Evolutionary conservation across 2,888 invertebrate genomes (phyloP), one percentile per base, ranked within the genome.

Genomic region (Drosophila lutescens): DNA sequence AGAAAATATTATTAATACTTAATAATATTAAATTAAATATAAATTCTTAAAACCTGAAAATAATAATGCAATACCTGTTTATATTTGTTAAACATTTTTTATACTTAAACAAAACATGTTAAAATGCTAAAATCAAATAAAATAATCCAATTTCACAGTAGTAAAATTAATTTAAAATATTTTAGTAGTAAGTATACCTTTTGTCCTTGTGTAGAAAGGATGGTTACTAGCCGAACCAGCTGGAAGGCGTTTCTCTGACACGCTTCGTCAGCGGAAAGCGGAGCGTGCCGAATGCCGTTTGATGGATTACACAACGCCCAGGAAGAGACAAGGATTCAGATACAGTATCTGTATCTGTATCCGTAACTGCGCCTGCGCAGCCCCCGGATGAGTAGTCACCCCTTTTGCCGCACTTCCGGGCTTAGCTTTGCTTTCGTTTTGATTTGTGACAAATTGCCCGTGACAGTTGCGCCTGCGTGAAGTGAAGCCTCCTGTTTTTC

Each of bases 401-500:
- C 84, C 78, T 88, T 86, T 80, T 26, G 23, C 43, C 53, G n/a
- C 54, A 57, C 50, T 59, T 60, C 60, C 49, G 54, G 51, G 23
- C 32, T 40, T 51, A n/a, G 56, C n/a, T 49, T 41, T 88, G 85
- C 77, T 56, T 86, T 84, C 78, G 74, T 80, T 85, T 75, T 85
- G 88, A 85, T 85, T 79, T 81, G 81, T 86, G 80, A 84, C 81
- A 89, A 87, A 87, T 87, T 73, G 77, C 78, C 73, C 70, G 71
- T 87, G 87, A 86, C 82, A 84, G 73, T 50, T 53, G 74, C 61
- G 67, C 71, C 53, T 72, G 50, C 70, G 69, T 49, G 59, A 41
- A 40, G 15, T 36, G 20, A 15, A 41, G 40, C 34, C 47, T 38
- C 13, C 40, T 46, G 40, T 41, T 17, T 20, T 46, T 17, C 32